phyloP scores from a whole-genome alignment of 2,888 invertebrate species.

The Julus scandinavius region DNA sequence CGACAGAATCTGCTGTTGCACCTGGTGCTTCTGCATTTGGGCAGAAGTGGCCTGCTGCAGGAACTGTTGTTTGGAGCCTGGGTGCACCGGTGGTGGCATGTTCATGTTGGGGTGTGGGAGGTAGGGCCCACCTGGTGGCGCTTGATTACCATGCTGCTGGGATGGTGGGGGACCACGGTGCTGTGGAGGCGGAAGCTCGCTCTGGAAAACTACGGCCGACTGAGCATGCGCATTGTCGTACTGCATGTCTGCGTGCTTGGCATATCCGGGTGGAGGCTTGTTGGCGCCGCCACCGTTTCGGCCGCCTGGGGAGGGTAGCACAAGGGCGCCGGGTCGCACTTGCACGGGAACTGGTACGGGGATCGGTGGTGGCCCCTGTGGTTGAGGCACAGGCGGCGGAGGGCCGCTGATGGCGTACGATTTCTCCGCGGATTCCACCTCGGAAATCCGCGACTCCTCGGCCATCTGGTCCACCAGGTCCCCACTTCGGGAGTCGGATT shows the following conservation, averaged over 20 bases:
- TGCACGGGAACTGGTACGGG: constrained; percentile 57
- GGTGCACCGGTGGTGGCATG: constrained; percentile 46
- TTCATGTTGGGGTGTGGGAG: constrained; percentile 45
- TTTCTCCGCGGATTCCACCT: constrained; percentile 57
- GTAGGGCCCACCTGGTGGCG: constrained; percentile 15
- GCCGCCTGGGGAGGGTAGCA: constrained; percentile 55
- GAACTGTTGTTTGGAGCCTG: constrained; percentile 42
- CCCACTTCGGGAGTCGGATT: constrained; percentile 53
- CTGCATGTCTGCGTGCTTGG: constrained; percentile 50
- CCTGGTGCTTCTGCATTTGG: constrained; percentile 18
- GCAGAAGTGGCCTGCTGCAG: constrained; percentile 10
- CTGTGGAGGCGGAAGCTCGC: not conserved
- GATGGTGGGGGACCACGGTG: constrained; percentile 15
- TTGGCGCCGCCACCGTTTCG: constrained; percentile 41
- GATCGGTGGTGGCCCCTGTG: constrained; percentile 39
- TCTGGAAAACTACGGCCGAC: constrained; percentile 44
- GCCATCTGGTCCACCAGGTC: constrained; percentile 53
- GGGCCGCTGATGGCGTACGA: constrained; percentile 56
- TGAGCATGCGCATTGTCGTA: constrained; percentile 43
- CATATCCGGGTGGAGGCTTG: constrained; percentile 5
- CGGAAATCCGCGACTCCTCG: constrained; percentile 53
- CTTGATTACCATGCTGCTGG: constrained; percentile 42
- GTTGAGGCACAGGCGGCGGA: constrained; percentile 43
- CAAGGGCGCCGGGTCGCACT: constrained; percentile 56
- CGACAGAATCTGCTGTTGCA: not conserved